Evolutionary conservation across 2,797 vertebrate genomes (phyloP).

Genomic region (Anas capensis): DNA sequence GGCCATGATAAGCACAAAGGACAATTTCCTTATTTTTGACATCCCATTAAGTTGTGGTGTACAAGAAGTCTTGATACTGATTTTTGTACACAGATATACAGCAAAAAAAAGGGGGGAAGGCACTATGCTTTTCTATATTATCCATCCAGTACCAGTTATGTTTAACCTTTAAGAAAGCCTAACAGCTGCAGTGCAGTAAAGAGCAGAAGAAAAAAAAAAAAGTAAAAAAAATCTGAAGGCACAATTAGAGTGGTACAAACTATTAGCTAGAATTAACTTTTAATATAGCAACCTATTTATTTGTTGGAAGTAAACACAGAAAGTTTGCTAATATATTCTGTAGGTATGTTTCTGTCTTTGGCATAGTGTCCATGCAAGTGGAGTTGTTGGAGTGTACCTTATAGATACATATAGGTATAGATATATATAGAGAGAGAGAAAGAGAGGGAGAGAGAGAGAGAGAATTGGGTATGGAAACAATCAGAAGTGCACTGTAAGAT

Average conservation of each 20-base stretch:
- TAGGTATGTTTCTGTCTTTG: neutral
- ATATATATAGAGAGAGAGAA: too few species aligned
- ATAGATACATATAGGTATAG: neutral
- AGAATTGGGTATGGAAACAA: neutral
- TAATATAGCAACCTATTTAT: neutral
- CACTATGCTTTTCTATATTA: neutral
- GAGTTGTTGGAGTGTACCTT: neutral
- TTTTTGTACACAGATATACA: neutral
- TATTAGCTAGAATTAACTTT: neutral
- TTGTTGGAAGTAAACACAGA: neutral
- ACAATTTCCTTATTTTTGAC: neutral
- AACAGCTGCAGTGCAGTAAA: neutral
- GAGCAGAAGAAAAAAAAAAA: neutral
- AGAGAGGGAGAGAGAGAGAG: too few species aligned
- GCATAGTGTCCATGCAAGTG: neutral
- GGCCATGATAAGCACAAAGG: neutral
- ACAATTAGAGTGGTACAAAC: neutral
- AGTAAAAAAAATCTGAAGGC: neutral
- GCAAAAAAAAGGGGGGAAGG: neutral
- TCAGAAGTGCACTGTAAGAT: neutral
- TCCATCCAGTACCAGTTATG: neutral
- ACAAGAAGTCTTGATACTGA: neutral
- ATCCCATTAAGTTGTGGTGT: neutral
- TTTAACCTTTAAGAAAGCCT: neutral
- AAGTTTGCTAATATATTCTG: neutral